Evolutionary conservation across 1,140 invertebrate genomes (phyloP).

Genomic region (Chrysoperla carnea): DNA sequence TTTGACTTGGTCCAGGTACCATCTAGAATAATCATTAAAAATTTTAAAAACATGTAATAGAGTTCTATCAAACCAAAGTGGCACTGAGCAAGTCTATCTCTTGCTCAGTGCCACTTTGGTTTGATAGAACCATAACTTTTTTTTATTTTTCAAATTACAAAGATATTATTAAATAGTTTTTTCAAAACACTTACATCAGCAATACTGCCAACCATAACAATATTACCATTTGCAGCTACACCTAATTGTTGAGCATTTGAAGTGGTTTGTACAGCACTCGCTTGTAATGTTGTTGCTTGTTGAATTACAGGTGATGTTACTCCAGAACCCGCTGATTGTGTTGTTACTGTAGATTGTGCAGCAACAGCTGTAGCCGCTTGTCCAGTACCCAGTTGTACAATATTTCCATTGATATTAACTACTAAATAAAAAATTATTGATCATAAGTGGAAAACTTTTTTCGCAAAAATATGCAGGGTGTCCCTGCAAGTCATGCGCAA

Average conservation of each 20-base stretch:
- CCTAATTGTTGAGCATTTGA: not conserved
- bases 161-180: not conserved
- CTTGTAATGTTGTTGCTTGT: not conserved
- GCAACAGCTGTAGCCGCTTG: conserved; percentile 10
- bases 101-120: no score
- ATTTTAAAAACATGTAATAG: conserved; percentile 2
- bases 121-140: not conserved
- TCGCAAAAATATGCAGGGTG: no score
- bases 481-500: no score
- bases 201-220: conserved; percentile 42
- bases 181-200: conserved; percentile 14
- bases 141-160: conserved; percentile 1
- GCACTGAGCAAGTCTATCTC: not conserved
- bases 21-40: conserved; percentile 26
- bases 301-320: conserved; percentile 16
- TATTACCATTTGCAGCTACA: conserved; percentile 33
- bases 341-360: conserved; percentile 9
- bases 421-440: conserved; percentile 26
- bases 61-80: not conserved
- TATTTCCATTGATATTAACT: conserved; percentile 54
- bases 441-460: not conserved
- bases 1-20: conserved; percentile 38
- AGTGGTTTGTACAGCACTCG: not conserved
- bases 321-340: conserved; percentile 11
- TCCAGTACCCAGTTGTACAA: conserved; percentile 40